Percentiles rank a stretch among this genome's conserved stretches.
Conservation (phyloP, 2,888 invertebrate genomes). For the Junonia oenone region DNA sequence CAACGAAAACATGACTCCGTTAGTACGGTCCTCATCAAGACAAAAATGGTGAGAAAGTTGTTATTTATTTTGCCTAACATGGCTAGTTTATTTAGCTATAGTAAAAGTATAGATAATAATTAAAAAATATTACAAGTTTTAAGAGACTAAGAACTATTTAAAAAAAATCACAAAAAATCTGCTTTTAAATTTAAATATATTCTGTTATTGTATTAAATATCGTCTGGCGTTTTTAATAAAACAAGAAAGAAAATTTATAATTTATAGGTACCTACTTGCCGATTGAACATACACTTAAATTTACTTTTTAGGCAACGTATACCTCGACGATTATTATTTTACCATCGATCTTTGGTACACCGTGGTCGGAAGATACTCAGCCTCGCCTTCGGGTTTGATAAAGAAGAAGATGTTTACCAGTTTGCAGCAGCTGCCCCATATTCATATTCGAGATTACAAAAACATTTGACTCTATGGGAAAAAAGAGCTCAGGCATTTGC, state of each 20-base stretch:
- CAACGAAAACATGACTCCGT: slow-evolving; percentile 93
- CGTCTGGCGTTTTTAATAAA: too few species aligned
- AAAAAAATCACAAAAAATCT: too few species aligned
- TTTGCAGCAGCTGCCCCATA: slow-evolving; percentile 97
- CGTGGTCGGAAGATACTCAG: slow-evolving; percentile 95
- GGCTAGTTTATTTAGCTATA: background rate
- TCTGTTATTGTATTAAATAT: too few species aligned
- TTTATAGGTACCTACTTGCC: too few species aligned
- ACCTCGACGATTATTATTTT: slow-evolving; percentile 91
- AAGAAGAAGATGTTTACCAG: slow-evolving; percentile 96
- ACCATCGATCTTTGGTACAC: slow-evolving; percentile 93
- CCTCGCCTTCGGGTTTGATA: slow-evolving; percentile 96
- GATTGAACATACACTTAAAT: too few species aligned
- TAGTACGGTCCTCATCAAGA: slow-evolving; percentile 94
- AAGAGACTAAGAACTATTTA: too few species aligned
- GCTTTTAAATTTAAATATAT: too few species aligned
- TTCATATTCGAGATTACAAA: slow-evolving; percentile 94
- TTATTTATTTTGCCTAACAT: background rate
- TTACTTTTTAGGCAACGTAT: slow-evolving; percentile 84
- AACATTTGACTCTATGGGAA: slow-evolving; percentile 85
- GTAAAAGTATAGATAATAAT: too few species aligned
- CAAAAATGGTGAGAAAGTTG: slow-evolving; percentile 88
- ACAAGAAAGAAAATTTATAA: too few species aligned
- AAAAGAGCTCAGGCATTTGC: slow-evolving; percentile 84
- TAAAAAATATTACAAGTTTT: too few species aligned